Conservation (phyloP, 1,140 invertebrate genomes). For the Panagrolaimus sp. region DNA sequence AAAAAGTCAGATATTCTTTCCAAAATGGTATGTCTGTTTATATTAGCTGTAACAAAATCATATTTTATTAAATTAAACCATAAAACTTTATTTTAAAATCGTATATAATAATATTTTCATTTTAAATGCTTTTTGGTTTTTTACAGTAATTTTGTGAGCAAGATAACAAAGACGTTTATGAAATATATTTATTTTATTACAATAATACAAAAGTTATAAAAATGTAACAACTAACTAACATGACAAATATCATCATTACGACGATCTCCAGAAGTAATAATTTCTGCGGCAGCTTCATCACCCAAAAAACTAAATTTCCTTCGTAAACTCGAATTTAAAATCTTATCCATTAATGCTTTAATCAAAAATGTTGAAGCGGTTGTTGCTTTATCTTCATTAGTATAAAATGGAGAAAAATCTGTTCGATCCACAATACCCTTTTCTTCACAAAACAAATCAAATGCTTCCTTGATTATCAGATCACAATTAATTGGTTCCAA, state of each 20-base stretch:
- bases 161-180: no score
- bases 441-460: conserved; percentile 12
- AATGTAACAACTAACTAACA: neutral
- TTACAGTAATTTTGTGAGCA: no score
- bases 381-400: conserved; percentile 1
- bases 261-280: neutral
- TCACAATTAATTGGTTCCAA: conserved; percentile 63
- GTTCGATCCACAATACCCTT: conserved; percentile 5
- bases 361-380: neutral
- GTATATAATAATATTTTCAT: no score
- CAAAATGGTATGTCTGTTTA: no score
- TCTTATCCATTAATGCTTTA: conserved; percentile 3
- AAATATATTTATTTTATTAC: no score
- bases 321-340: neutral
- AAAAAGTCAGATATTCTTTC: no score
- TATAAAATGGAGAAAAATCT: conserved; percentile 17
- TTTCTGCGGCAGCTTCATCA: neutral
- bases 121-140: no score
- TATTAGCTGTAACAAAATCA: no score
- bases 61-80: no score
- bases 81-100: no score
- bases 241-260: conserved; percentile 11
- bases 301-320: conserved; percentile 16
- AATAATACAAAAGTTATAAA: no score
- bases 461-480: conserved; percentile 22